These are phyloP conservation scores for Crenuchus spilurus DNA, from an alignment of 2,797 vertebrate species.

Conservation along the genomic window DNA sequence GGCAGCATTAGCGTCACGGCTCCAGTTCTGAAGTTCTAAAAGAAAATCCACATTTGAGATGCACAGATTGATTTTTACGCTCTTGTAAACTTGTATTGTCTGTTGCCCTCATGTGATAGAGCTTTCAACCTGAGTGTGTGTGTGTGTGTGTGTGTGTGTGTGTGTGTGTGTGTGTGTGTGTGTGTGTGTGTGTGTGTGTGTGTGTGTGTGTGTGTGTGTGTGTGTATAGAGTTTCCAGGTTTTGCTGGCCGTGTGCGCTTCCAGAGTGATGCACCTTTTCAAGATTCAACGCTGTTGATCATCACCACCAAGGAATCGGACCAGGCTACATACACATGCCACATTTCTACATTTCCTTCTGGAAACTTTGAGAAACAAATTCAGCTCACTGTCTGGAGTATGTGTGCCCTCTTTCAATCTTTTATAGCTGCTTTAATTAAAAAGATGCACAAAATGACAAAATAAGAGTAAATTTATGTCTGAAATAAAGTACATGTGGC, in stretches of 20 bases:
- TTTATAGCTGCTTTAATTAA: not conserved
- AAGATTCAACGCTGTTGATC: slow-evolving; percentile 73
- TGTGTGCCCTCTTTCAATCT: slow-evolving; percentile 44
- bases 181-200: not conserved
- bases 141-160: too few relatives aligned
- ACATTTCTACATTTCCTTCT: slow-evolving; percentile 85
- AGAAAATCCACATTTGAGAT: too few relatives aligned
- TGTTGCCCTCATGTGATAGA: too few relatives aligned
- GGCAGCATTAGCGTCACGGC: too few relatives aligned
- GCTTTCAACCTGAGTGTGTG: too few relatives aligned
- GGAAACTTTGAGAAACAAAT: slow-evolving; percentile 83
- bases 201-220: slow-evolving; percentile 34
- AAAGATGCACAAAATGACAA: too few relatives aligned
- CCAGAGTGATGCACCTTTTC: slow-evolving; percentile 63
- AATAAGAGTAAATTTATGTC: too few relatives aligned
- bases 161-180: too few relatives aligned
- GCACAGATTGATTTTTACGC: not conserved
- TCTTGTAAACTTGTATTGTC: not conserved
- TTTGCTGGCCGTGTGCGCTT: slow-evolving; percentile 72
- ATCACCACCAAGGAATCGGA: slow-evolving; percentile 72
- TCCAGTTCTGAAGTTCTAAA: too few relatives aligned
- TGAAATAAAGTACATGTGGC: too few relatives aligned
- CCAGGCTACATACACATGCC: slow-evolving; percentile 85
- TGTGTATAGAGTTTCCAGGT: slow-evolving; percentile 64
- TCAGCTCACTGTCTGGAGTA: slow-evolving; percentile 75